Base-by-base conservation (phyloP, 2,113 vertebrate species). In the Callipepla californica region DNA sequence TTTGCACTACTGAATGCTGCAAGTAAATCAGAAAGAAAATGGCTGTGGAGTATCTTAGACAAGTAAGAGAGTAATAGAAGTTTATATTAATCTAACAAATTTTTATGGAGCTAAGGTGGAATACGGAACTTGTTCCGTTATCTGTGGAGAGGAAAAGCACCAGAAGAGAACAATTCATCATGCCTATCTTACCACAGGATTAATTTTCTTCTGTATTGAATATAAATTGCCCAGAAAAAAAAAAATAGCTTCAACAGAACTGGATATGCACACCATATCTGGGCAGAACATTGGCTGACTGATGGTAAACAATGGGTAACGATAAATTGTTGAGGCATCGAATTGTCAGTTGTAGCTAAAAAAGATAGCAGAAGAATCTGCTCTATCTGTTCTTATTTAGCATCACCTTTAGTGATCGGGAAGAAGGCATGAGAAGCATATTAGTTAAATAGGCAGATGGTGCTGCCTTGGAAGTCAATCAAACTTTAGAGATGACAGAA, bases 361-460 rank as follows among this genome's bases (percentile, higher is more conserved):
- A 95, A 87, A 66, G 53, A 73, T 38, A 96, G 84, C 94, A 90
- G 86, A 96, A 59, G 53, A 89, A 92, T 96, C 86, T 94, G 92
- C 92, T 92, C 92, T 90, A 65, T 86, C 63, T 94, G 74, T 95
- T 94, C 95, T 94, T 96, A 92, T 96, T 96, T 94, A 96, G 92
- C 66, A 87, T 94, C 95, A 95, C 94, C 96, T 96, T 91, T 90
- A 90, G 94, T 84, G 86, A 92, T 92, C 83, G 68, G 92, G 86
- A 94, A 92, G 78, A 93, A 95, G 84, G 77, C 84, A 93, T 42
- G 74, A 93, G 91, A 86, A 90, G 74, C 78, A 73, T 90, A 96
- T 93, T 96, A 96, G 92, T 79, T 93, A 96, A 96, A 94, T 57
- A 96, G 80, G 91, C 95, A 96, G 95, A 96, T 95, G 95, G 96